phyloP scores from a whole-genome alignment of 2,888 invertebrate genomes.

The Oxyteleia sp. region DNA sequence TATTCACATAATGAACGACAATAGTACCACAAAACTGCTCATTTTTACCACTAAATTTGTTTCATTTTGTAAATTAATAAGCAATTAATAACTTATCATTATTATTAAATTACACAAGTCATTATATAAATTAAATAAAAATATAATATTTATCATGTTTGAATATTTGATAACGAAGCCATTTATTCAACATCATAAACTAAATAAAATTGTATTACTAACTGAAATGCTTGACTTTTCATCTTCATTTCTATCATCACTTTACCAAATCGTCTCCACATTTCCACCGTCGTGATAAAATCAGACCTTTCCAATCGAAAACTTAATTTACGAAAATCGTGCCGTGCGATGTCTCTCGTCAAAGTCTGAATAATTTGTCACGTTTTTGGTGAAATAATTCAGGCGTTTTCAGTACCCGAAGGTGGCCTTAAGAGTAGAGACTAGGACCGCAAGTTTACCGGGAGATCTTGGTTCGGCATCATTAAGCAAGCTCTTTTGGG shows the following conservation, averaged over 20 bases:
- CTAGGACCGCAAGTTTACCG: slow-evolving; percentile 26
- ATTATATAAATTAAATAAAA: no score
- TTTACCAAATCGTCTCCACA: neutral
- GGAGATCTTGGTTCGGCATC: slow-evolving; percentile 55
- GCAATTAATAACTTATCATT: no score
- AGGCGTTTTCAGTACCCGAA: slow-evolving; percentile 18
- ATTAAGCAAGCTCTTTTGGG: slow-evolving; percentile 52
- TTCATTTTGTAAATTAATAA: no score
- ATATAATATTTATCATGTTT: no score
- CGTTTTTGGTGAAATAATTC: slow-evolving; percentile 25
- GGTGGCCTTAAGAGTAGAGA: slow-evolving; percentile 19
- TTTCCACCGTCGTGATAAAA: neutral
- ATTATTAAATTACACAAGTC: no score
- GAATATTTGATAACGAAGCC: no score
- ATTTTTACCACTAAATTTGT: no score
- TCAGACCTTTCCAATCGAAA: neutral
- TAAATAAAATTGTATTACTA: no score
- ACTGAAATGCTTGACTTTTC: no score
- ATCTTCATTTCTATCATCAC: neutral
- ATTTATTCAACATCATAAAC: no score
- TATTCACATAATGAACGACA: no score
- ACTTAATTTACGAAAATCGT: neutral
- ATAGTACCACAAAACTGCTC: no score
- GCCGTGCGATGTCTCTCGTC: neutral
- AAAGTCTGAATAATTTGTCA: slow-evolving; percentile 48